Evolutionary conservation across 2,888 invertebrate species (phyloP).

Genomic region (Apocheima hispidaria): DNA sequence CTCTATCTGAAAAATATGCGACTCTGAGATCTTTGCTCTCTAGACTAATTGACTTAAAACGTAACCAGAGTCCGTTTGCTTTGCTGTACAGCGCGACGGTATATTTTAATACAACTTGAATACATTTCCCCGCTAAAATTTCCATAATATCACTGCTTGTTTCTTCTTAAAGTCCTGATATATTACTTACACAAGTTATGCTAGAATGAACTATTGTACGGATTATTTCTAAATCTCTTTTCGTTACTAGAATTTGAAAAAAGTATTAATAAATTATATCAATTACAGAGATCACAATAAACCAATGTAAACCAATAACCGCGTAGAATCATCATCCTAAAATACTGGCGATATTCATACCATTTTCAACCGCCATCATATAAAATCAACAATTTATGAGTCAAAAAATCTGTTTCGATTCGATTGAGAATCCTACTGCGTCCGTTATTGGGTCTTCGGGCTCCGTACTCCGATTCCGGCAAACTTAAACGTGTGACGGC

Average conservation of each 20-base stretch:
- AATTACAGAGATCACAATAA: slow-evolving; percentile 11
- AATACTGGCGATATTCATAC: slow-evolving; percentile 41
- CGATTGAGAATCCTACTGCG: slow-evolving; percentile 69
- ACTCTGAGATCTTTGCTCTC: slow-evolving; percentile 43
- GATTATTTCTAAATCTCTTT: too few relatives aligned
- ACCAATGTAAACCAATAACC: slow-evolving; percentile 26
- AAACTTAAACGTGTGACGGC: slow-evolving; percentile 40
- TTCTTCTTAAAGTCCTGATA: slow-evolving; percentile 4
- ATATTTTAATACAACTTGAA: slow-evolving; percentile 61
- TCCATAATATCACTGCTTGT: slow-evolving; percentile 26
- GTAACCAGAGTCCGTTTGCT: slow-evolving; percentile 68
- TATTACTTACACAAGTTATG: too few relatives aligned
- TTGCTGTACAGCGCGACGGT: slow-evolving; percentile 59
- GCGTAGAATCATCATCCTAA: slow-evolving; percentile 32
- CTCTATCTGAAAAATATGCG: slow-evolving; percentile 37
- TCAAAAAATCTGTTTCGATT: slow-evolving; percentile 67
- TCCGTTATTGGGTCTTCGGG: slow-evolving; percentile 70
- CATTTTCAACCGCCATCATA: slow-evolving; percentile 44
- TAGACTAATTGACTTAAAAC: slow-evolving; percentile 65
- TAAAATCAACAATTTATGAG: slow-evolving; percentile 65
- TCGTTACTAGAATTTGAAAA: too few relatives aligned
- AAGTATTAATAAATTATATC: background rate
- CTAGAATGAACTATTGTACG: too few relatives aligned
- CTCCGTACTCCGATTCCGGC: slow-evolving; percentile 55
- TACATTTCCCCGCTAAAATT: slow-evolving; percentile 38